These are phyloP conservation scores for Carapus acus DNA, from an alignment of 2,797 vertebrate species.

Conservation along the genomic window DNA sequence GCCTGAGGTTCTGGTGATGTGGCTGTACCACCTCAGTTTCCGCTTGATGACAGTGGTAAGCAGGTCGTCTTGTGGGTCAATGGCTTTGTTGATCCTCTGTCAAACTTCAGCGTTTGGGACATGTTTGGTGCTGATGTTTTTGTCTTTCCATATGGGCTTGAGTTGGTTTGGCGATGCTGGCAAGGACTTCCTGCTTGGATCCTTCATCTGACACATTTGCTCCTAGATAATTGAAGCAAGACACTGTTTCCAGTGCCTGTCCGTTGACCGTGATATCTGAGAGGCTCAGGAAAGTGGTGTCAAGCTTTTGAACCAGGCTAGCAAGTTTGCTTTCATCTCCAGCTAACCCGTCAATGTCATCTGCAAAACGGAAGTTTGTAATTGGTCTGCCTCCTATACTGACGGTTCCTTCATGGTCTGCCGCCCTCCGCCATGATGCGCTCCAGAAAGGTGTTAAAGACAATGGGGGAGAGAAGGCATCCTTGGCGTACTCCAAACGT, in stretches of 20 bases:
- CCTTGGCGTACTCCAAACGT: conserved; percentile 5
- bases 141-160: no score
- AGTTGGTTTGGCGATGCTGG: no score
- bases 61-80: conserved; percentile 10
- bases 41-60: conserved; percentile 4
- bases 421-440: neutral
- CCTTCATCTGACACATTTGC: neutral
- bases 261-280: neutral
- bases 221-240: neutral
- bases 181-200: no score
- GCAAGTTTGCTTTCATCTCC: neutral
- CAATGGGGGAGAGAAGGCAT: neutral
- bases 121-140: neutral
- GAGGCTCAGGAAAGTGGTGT: neutral
- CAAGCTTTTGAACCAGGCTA: neutral
- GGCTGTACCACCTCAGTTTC: conserved; percentile 3
- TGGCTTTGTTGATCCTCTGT: conserved; percentile 6
- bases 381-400: neutral
- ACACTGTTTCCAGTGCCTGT: neutral
- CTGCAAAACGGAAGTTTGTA: neutral
- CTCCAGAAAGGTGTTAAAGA: conserved; percentile 3
- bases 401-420: neutral
- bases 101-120: neutral
- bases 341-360: neutral
- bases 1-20: no score